Evolutionary conservation across 1,140 invertebrate genomes (phyloP).

Genomic region (Reticulitermes speratus): DNA sequence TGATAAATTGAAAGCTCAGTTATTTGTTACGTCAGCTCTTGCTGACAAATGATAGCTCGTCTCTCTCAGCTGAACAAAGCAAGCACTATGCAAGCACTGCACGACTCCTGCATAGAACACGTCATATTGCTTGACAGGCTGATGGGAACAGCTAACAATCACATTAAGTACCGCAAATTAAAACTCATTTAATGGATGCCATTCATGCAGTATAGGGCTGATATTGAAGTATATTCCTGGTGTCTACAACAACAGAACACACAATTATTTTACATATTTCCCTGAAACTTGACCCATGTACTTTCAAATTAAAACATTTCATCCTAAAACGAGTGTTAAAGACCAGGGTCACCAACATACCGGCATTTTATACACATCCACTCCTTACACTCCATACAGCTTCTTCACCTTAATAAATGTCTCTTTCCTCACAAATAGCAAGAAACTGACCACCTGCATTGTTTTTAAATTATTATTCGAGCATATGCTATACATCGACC

Average conservation of each 20-base stretch:
- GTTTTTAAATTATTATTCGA: not conserved
- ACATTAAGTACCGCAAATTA: too few relatives aligned
- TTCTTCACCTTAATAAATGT: not conserved
- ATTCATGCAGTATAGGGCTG: too few relatives aligned
- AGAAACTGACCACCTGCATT: not conserved
- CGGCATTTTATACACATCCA: not conserved
- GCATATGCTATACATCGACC: not conserved
- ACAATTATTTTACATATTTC: not conserved
- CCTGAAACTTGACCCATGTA: not conserved
- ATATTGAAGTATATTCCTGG: too few relatives aligned
- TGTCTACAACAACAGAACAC: too few relatives aligned
- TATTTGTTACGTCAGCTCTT: not conserved
- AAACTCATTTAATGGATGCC: too few relatives aligned
- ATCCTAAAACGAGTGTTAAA: not conserved
- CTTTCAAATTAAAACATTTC: not conserved
- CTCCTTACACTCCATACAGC: constrained; percentile 1
- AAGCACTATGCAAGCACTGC: too few relatives aligned
- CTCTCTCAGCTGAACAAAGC: too few relatives aligned
- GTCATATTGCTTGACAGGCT: too few relatives aligned
- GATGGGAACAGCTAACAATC: too few relatives aligned
- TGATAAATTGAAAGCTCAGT: not conserved
- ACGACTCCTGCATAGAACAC: too few relatives aligned
- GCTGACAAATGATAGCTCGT: too few relatives aligned
- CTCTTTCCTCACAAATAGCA: not conserved
- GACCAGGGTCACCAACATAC: not conserved